Evolutionary conservation across 2,113 vertebrate species (phyloP).

Genomic region (Leptobrachium ailaonicum): DNA sequence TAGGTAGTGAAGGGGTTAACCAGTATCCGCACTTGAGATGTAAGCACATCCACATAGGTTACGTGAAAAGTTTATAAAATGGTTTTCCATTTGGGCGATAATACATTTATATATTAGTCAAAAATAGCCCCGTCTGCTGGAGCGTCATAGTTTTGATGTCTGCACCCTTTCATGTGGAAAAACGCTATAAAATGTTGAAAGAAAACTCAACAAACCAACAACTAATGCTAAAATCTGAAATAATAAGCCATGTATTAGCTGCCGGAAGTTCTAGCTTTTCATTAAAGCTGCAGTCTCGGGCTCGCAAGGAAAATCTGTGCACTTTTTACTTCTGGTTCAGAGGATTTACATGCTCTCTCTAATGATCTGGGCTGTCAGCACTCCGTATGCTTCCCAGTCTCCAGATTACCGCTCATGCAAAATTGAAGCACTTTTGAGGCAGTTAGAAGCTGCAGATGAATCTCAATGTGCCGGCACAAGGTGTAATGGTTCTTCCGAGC

Average conservation of each 20-base stretch:
- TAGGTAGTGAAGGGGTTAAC: no score
- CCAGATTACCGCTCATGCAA: constrained; percentile 84
- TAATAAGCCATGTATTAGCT: constrained; percentile 42
- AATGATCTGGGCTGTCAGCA: constrained; percentile 73
- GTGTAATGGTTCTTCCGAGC: constrained; percentile 68
- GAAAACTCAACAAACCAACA: constrained; percentile 9
- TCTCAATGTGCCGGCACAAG: constrained; percentile 66
- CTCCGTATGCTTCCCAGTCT: constrained; percentile 71
- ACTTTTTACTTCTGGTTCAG: constrained; percentile 81
- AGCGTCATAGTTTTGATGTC: no score
- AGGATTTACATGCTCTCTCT: constrained; percentile 75
- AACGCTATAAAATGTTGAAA: constrained; percentile 10
- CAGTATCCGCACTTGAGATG: no score
- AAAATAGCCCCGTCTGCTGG: no score
- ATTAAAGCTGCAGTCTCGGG: constrained; percentile 61
- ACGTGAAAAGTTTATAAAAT: no score
- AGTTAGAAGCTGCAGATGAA: constrained; percentile 69
- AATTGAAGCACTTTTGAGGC: constrained; percentile 77
- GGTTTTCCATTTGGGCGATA: no score
- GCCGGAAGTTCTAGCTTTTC: constrained; percentile 60
- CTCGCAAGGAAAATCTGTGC: constrained; percentile 69
- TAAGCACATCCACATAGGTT: no score
- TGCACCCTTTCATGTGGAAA: no score
- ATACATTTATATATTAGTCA: no score
- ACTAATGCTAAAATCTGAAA: constrained; percentile 34